Evolutionary conservation across 2,888 invertebrate species (phyloP), one percentile per base, ranked within the genome.

Genomic region (Octonoba sinensis): DNA sequence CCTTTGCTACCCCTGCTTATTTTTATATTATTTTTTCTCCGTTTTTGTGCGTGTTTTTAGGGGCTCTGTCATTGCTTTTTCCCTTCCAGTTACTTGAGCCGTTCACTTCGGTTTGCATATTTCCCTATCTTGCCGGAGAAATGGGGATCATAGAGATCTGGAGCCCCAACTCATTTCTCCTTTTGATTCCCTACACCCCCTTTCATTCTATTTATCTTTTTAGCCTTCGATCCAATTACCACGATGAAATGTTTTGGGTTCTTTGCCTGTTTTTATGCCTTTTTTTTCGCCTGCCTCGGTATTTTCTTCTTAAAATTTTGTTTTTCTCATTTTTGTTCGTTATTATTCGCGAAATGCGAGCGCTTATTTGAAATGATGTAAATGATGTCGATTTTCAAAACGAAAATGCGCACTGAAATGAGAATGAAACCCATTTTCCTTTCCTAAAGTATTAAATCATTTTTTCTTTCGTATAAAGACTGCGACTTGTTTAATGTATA

Each of bases 101-200:
- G 72, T 54, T 79, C 78, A 73, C 79, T 81, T 54, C 79, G 69
- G 73, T 81, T 81, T 81, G 79, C 79, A 81, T 81, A 81, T 73
- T 81, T 72, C 60, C 72, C 47, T 72, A 79, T 72, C 72, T 79
- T 72, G 56, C 72, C 22, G 36, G 57, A 47, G 49, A 62, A 56
- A 59, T 67, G 62, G 79, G 66, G 69, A 81, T 73, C 79, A 62
- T 46, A 51, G 70, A 59, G 70, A 67, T 67, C 65, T 62, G 54
- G 64, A 66, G 67, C n/a, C 66, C 60, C 69, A 73, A 56, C 62
- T 74, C 79, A 81, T 81, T 81, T 81, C 79, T 81, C 47, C 79
- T 54, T 81, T 81, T 73, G 69, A 65, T 73, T 73, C 60, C 73
- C 69, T 69, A 62, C 69, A 18, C 51, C 59, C 69, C 15, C 56